Base-by-base conservation (phyloP, 2,888 invertebrate genomes). In the Theretra japonica region DNA sequence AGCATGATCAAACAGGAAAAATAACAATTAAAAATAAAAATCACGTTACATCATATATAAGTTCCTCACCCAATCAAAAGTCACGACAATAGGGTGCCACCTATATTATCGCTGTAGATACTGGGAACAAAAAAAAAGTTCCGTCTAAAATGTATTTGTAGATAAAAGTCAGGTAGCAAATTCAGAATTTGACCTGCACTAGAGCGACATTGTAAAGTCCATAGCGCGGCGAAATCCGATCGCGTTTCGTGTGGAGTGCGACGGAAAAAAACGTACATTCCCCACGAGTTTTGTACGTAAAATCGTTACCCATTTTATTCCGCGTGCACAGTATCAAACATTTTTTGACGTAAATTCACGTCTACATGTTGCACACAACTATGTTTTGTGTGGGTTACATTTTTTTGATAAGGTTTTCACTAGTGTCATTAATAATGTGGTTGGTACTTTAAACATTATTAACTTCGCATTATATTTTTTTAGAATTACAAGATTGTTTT, bases 251-350 rank as follows among this genome's bases (percentile, higher is more conserved):
- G 57, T 23, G 11, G 23, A 58, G 25, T 25, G 25, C 17, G 25
- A 11, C 58, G 23, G 53, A 53, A 58, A 58, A 57, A 58, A 57
- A 58, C 4, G 58, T 58, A 11, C 58, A 58, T 23, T 58, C 23
- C 53, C 25, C 28, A 58, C 25, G 11, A 17, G 25, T 58, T 58
- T 25, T 58, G 28, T 25, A 58, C 25, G 25, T 58, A 25, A 58
- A 58, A 58, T 58, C 17, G 58, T 11, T 58, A 25, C 25, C 25
- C 58, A 58, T 58, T 58, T 58, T 58, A 25, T 58, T 25, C 58
- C 58, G 25, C 58, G 23, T 58, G 58, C 23, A 25, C 17, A 17
- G 58, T 58, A 58, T 25, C 4, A 17, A 58, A 58, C 21, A 23
- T 58, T 25, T 58, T 58, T 28, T 17, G 58, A 58, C 23, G 17